Evolutionary conservation across 1,140 invertebrate species (phyloP).

Genomic region (Polypedilum vanderplanki): DNA sequence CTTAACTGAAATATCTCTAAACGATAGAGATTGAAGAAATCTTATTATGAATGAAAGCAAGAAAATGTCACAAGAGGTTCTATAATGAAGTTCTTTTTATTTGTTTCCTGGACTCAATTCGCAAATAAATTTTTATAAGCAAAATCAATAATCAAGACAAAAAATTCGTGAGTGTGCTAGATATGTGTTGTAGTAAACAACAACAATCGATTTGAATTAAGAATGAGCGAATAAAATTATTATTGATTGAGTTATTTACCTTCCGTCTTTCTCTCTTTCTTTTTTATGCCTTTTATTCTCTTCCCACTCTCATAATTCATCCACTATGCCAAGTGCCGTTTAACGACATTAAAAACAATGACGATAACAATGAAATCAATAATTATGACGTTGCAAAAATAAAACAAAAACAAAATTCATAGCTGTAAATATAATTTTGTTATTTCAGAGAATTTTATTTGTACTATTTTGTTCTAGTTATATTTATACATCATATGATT

Average conservation of each 20-base stretch:
- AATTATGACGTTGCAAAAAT: conserved; percentile 1
- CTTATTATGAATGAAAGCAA: neutral
- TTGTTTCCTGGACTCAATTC: neutral
- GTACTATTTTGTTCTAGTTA: neutral
- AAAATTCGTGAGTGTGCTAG: too few relatives aligned
- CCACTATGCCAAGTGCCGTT: neutral
- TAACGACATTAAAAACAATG: neutral
- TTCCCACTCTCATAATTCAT: neutral
- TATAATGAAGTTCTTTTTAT: neutral
- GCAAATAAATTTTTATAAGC: neutral
- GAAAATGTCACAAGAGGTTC: neutral
- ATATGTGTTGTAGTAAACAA: too few relatives aligned
- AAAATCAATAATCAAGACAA: conserved; percentile 1
- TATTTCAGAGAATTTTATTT: neutral
- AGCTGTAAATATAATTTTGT: neutral
- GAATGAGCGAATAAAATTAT: neutral
- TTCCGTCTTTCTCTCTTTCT: conserved; percentile 1
- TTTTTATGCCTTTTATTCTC: neutral
- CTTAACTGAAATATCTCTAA: too few relatives aligned
- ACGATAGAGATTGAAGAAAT: too few relatives aligned
- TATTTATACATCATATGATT: neutral
- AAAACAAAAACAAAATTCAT: neutral
- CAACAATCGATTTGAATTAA: neutral
- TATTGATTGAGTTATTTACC: conserved; percentile 19
- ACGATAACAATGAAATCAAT: conserved; percentile 14